A percentile compares a stretch with the other conserved stretches of the same genome.
Evolutionary conservation across 2,113 vertebrate genomes (phyloP).

Genomic region (Podocnemis expansa): DNA sequence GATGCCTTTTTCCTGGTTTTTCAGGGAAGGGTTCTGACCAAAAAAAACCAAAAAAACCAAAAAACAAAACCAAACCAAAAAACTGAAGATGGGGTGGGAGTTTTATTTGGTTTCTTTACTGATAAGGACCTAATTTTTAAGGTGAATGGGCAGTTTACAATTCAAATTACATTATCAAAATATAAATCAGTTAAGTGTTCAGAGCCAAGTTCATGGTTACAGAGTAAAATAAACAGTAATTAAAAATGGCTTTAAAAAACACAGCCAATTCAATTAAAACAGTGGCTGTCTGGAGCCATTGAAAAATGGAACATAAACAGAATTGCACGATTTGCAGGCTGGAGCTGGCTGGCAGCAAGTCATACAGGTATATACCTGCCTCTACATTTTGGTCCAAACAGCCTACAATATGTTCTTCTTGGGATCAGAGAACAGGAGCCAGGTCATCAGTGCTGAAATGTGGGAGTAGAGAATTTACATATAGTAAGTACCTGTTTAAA

Average conservation of each 20-base stretch:
- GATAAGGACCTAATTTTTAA: constrained; percentile 54
- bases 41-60: too few relatives aligned
- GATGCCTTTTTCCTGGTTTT: background rate
- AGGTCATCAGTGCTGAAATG: background rate
- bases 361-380: constrained; percentile 66
- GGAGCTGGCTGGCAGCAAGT: constrained; percentile 52
- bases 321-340: constrained; percentile 50
- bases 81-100: constrained; percentile 9
- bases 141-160: constrained; percentile 55
- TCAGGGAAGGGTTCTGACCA: constrained; percentile 23
- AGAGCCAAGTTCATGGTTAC: constrained; percentile 42
- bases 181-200: background rate
- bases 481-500: constrained; percentile 45
- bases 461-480: background rate
- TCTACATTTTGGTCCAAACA: constrained; percentile 42
- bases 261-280: constrained; percentile 54
- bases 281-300: constrained; percentile 65
- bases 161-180: constrained; percentile 49
- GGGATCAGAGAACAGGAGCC: constrained; percentile 54
- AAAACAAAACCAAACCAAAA: too few relatives aligned
- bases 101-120: constrained; percentile 62
- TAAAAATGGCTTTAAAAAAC: constrained; percentile 55
- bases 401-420: background rate
- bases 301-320: constrained; percentile 61
- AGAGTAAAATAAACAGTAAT: constrained; percentile 31